phyloP scores from a whole-genome alignment of 2,113 vertebrate species.

The Pithys albifrons region DNA sequence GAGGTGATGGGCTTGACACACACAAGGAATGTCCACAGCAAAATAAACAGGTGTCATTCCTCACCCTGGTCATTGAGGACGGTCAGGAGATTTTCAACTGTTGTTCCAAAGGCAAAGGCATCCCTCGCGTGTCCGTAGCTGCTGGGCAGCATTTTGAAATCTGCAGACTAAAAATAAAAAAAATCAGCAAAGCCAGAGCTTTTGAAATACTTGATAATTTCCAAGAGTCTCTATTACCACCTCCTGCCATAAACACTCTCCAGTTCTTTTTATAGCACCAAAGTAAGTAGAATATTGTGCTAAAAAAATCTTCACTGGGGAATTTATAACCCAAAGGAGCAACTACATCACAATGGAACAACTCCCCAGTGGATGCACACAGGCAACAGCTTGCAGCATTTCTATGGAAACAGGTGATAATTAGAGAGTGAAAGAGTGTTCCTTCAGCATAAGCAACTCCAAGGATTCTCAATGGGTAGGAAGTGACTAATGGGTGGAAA shows the following conservation, averaged over 20 bases:
- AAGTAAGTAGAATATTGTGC: not conserved
- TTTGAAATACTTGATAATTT: not conserved
- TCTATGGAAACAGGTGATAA: slow-evolving; percentile 18
- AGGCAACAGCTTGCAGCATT: slow-evolving; percentile 7
- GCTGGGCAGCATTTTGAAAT: slow-evolving; percentile 84
- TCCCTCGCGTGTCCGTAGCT: slow-evolving; percentile 87
- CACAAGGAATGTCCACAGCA: not conserved
- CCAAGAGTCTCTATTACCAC: not conserved
- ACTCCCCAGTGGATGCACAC: fast-evolving
- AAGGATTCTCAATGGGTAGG: not conserved
- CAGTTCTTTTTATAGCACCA: not conserved
- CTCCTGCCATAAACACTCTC: not conserved
- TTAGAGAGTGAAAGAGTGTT: not conserved
- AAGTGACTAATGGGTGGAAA: not conserved
- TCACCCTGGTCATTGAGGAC: slow-evolving; percentile 84
- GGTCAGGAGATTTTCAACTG: slow-evolving; percentile 84
- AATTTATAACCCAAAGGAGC: slow-evolving; percentile 23
- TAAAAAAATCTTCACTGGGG: not conserved
- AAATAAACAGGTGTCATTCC: not conserved
- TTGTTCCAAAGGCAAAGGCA: slow-evolving; percentile 88
- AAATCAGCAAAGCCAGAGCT: not conserved
- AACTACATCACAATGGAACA: not conserved
- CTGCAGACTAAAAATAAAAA: slow-evolving; percentile 78
- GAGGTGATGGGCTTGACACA: not conserved
- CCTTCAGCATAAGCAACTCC: not conserved